Evolutionary conservation across 2,113 vertebrate genomes (phyloP).

Genomic region (Carassius auratus): DNA sequence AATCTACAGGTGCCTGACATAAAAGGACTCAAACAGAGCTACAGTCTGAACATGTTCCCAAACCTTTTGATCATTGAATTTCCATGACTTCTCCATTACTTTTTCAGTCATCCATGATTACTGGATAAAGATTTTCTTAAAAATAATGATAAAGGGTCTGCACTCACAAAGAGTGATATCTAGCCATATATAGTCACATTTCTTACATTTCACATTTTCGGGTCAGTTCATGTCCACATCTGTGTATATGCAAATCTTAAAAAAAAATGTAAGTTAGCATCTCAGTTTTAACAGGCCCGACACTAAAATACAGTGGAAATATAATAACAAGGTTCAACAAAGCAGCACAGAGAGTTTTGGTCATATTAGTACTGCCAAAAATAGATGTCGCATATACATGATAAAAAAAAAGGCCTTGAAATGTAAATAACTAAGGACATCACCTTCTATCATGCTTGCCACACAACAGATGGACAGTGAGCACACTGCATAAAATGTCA

Average conservation of each 20-base stretch:
- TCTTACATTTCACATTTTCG: background rate
- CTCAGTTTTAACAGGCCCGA: background rate
- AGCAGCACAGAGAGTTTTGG: background rate
- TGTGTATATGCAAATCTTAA: too few relatives aligned
- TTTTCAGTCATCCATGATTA: background rate
- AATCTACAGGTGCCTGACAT: slow-evolving; percentile 33
- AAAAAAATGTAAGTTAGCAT: background rate
- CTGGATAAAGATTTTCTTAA: background rate
- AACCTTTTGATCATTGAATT: slow-evolving; percentile 9
- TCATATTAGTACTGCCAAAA: background rate
- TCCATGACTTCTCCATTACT: slow-evolving; percentile 11
- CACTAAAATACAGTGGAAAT: background rate
- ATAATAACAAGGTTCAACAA: background rate
- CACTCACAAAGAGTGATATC: background rate
- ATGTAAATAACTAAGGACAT: background rate
- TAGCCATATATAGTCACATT: background rate
- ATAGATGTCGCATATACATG: background rate
- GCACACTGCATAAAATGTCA: background rate
- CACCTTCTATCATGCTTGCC: too few relatives aligned
- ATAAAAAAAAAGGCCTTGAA: background rate
- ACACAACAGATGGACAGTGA: background rate
- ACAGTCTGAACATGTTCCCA: slow-evolving; percentile 16
- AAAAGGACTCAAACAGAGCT: slow-evolving; percentile 6
- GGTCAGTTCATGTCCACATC: background rate
- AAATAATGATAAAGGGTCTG: background rate